Conservation (phyloP, 92 coral and sea anemone species). For the Galaxea fascicularis region DNA sequence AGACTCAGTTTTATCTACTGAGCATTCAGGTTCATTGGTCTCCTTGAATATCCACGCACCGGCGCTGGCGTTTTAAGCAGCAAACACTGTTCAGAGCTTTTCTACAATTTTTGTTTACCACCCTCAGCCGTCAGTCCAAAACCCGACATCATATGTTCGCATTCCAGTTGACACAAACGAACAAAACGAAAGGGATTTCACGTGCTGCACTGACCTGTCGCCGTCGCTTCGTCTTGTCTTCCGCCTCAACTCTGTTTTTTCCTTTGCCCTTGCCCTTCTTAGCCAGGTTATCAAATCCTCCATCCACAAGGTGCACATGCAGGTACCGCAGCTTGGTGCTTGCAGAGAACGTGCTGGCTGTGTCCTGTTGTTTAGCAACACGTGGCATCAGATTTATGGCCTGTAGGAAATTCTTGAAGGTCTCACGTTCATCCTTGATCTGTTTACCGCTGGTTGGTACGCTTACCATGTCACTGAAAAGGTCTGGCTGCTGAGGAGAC, state of each 20-base stretch:
- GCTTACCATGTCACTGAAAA: slow-evolving; percentile 97
- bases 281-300: slow-evolving; percentile 80
- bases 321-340: slow-evolving; percentile 78
- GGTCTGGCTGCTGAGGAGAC: slow-evolving; percentile 26
- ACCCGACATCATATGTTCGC: too few species aligned
- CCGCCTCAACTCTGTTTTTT: slow-evolving; percentile 32
- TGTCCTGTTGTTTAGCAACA: slow-evolving; percentile 75
- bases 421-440: slow-evolving; percentile 96
- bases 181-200: not conserved
- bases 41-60: too few species aligned
- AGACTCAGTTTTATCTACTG: too few species aligned
- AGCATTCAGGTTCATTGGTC: too few species aligned
- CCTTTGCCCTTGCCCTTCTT: slow-evolving; percentile 67
- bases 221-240: slow-evolving; percentile 20
- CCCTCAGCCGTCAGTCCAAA: too few species aligned
- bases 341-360: slow-evolving; percentile 77
- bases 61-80: too few species aligned
- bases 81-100: too few species aligned
- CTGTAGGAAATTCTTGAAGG: slow-evolving; percentile 90
- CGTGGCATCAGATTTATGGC: slow-evolving; percentile 86
- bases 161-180: not conserved
- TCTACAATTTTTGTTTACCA: too few species aligned
- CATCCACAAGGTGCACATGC: slow-evolving; percentile 82
- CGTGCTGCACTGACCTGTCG: slow-evolving; percentile 61
- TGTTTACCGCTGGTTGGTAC: slow-evolving; percentile 99